Base-by-base conservation (phyloP, 2,113 vertebrate genomes). In the Antechinus stuartii region DNA sequence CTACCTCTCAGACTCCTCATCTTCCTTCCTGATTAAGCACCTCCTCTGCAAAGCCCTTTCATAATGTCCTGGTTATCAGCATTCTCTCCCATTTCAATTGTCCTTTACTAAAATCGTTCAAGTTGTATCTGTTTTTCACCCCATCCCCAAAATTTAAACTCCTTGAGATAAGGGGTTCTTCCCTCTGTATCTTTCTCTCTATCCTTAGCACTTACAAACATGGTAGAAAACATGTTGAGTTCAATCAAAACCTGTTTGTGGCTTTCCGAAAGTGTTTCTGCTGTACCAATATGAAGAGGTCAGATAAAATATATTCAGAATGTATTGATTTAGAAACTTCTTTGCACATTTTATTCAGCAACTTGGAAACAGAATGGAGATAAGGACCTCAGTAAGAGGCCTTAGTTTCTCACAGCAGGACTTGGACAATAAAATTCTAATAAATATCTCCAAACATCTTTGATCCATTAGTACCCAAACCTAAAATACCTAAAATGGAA, bases 351-450 rank as follows among this genome's bases (percentile, higher is more conserved):
- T 42, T 42, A 23, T 84, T 42, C 68, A 84, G n/a, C n/a, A 84
- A n/a, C 35, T 76, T 76, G 61, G 35, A 68, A 68, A 35, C 30
- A 68, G 11, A 3, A 2, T 12, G n/a, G 61, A 76, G 35, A 42
- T 84, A 42, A 84, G 68, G n/a, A 84, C 68, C 19, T 2, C 42
- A 19, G 7, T 23, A 16, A 19, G 68, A n/a, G 19, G 6, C n/a
- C n/a, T 84, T 84, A 35, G 22, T 96, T 91, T 24, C 49, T 27
- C 54, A 91, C 56, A 26, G 89, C 96, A 84, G 54, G 90, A 89
- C 35, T 96, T 96, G 93, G 47, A 50, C 52, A 96, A 92, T 92
- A n/a, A 84, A 89, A 92, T n/a, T 91, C 16, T 47, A 95, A 68
- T 93, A 76, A 76, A 76, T n/a, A 54, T 91, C 53, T 92, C 90